Evolutionary conservation across 2,888 invertebrate species (phyloP).

Genomic region (Ashinkailepas kermadecensis): DNA sequence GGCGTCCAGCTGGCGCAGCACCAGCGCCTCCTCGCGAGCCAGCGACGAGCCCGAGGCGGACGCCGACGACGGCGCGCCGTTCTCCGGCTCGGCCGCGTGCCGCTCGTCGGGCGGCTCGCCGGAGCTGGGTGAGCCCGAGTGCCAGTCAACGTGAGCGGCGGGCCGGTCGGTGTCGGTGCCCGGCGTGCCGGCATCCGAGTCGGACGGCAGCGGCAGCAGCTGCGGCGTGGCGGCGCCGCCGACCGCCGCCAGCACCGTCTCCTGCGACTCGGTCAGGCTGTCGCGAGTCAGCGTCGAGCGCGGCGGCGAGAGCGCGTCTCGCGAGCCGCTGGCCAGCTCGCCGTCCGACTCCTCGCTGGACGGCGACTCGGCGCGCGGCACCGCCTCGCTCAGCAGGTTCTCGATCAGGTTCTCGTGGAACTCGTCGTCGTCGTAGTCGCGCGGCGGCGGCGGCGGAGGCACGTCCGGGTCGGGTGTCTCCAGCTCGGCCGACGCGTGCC

Average conservation of each 20-base stretch:
- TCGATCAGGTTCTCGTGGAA: conserved; percentile 74
- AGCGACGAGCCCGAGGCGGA: background rate
- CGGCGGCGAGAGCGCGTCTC: conserved; percentile 4
- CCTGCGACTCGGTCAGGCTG: conserved; percentile 14
- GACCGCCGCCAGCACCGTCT: conserved; percentile 7
- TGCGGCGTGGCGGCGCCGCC: background rate
- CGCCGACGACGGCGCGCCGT: conserved; percentile 8
- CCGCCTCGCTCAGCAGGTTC: conserved; percentile 37
- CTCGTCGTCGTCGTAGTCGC: conserved; percentile 49
- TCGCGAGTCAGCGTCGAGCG: conserved; percentile 11
- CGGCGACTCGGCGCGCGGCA: conserved; percentile 23
- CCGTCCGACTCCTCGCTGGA: background rate
- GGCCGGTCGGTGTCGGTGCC: background rate
- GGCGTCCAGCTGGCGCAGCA: conserved; percentile 10
- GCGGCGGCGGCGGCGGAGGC: conserved; percentile 47
- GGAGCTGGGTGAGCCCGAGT: background rate
- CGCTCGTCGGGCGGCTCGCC: background rate
- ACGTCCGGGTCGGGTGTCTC: conserved; percentile 43
- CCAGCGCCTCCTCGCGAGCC: background rate
- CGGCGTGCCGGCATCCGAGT: conserved; percentile 8
- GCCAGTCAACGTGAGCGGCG: background rate
- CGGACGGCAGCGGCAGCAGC: conserved; percentile 7
- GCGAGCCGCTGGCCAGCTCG: background rate
- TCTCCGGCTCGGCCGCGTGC: background rate
- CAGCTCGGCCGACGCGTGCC: background rate